Conservation (phyloP, 2,888 invertebrate genomes). For the Amphiduros pacificus region DNA sequence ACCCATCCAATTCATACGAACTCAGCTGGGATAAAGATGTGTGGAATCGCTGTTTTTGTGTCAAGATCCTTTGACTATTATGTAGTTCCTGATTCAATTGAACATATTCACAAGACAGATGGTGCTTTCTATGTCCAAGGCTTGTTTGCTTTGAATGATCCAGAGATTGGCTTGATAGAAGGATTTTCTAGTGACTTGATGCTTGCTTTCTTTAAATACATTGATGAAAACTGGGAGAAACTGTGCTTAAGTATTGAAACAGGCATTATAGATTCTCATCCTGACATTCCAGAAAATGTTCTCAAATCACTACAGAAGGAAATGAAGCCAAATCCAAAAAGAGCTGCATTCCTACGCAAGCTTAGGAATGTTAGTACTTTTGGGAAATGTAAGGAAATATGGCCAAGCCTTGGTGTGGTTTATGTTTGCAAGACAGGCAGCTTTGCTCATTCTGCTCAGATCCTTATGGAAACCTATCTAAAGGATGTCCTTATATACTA, state of each 20-base stretch:
- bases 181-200: background rate
- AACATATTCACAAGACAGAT: too few relatives aligned
- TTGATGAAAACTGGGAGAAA: background rate
- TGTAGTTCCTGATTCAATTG: too few relatives aligned
- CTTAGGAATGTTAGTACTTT: background rate
- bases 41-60: too few relatives aligned
- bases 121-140: too few relatives aligned
- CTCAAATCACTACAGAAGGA: background rate
- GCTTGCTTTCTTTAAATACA: background rate
- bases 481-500: background rate
- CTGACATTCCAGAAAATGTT: too few relatives aligned
- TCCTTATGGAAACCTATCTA: background rate
- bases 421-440: background rate
- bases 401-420: background rate
- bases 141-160: too few relatives aligned
- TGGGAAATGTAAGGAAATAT: background rate
- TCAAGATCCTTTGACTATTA: too few relatives aligned
- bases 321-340: background rate
- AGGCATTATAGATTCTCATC: background rate
- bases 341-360: background rate
- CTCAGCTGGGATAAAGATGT: too few relatives aligned
- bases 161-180: background rate
- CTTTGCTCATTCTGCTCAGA: background rate
- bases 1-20: too few relatives aligned
- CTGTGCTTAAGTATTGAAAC: background rate